Conservation (phyloP, 2,113 vertebrate species). For the Agelaius tricolor region DNA sequence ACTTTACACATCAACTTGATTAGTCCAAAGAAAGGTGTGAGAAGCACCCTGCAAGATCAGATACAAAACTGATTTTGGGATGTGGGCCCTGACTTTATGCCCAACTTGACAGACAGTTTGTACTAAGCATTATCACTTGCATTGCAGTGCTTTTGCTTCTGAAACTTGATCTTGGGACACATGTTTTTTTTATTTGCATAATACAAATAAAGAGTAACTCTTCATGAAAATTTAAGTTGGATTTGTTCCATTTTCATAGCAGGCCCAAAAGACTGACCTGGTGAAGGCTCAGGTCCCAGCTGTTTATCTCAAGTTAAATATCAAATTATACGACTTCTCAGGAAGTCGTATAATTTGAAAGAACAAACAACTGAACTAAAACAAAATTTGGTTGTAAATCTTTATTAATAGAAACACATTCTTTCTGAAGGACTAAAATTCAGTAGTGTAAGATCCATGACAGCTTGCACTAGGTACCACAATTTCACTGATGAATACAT, state of each 20-base stretch:
- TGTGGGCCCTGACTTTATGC: background rate
- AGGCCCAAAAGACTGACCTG: background rate
- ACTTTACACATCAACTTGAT: background rate
- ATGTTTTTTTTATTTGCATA: background rate
- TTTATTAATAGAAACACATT: constrained; percentile 81
- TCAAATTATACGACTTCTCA: background rate
- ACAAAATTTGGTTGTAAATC: constrained; percentile 66
- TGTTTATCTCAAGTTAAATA: background rate
- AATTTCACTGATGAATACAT: constrained; percentile 50
- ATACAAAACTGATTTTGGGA: background rate
- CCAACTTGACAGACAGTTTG: background rate
- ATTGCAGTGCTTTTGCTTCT: background rate
- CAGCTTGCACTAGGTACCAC: constrained; percentile 55
- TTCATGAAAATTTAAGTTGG: background rate
- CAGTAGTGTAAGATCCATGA: constrained; percentile 52
- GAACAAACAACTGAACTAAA: background rate
- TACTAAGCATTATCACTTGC: background rate
- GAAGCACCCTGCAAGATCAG: background rate
- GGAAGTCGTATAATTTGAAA: background rate
- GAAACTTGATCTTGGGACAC: background rate
- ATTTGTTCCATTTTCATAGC: background rate
- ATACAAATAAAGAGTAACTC: constrained; percentile 52
- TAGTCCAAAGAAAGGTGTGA: background rate
- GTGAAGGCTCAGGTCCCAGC: background rate
- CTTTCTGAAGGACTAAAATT: constrained; percentile 63